These are phyloP conservation scores for Dendrolimus kikuchii DNA, from an alignment of 1,140 invertebrate genomes.

Conservation along the genomic window DNA sequence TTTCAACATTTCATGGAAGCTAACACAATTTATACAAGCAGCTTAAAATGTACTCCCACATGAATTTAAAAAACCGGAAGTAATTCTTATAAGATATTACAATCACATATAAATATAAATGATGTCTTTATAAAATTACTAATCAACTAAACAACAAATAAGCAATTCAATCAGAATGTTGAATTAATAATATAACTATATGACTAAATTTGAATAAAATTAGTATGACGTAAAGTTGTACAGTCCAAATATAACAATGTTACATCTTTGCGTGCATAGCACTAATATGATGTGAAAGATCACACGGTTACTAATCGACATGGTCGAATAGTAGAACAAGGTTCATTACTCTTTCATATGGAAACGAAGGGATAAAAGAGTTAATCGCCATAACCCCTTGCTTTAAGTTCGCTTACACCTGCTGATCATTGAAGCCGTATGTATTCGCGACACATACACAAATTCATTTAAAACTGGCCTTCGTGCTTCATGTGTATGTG, in stretches of 20 bases:
- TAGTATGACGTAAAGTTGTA: too few relatives aligned
- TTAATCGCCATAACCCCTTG: conserved; percentile 70
- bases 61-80: too few relatives aligned
- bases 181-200: too few relatives aligned
- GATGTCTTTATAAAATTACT: too few relatives aligned
- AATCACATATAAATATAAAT: too few relatives aligned
- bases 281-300: conserved; percentile 28
- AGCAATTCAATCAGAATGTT: too few relatives aligned
- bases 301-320: conserved; percentile 67
- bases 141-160: too few relatives aligned
- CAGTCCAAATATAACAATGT: too few relatives aligned
- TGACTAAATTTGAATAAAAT: too few relatives aligned
- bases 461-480: conserved; percentile 59
- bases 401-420: conserved; percentile 67
- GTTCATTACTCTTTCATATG: conserved; percentile 72
- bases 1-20: conserved; percentile 4
- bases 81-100: too few relatives aligned
- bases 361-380: conserved; percentile 72
- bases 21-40: too few relatives aligned
- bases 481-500: conserved; percentile 62
- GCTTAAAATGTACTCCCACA: too few relatives aligned
- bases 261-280: not conserved
- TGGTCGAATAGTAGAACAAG: conserved; percentile 64
- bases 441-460: conserved; percentile 59
- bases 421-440: conserved; percentile 70